phyloP scores from a whole-genome alignment of 1,140 invertebrate species.

The Diorhabda elongata region DNA sequence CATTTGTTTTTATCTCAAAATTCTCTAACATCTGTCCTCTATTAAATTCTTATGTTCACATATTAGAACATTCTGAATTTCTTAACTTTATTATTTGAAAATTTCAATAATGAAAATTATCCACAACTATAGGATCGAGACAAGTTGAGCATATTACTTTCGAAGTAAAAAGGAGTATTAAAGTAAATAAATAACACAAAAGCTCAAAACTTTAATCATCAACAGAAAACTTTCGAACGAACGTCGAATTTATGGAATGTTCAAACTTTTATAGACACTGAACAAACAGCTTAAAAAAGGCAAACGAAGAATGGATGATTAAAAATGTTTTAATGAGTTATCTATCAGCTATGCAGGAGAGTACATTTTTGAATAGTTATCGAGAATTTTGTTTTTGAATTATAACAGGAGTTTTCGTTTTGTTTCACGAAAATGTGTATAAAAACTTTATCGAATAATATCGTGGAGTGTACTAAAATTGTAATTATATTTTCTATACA shows the following conservation, averaged over 20 bases:
- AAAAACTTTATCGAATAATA: no score
- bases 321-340: slow-evolving; percentile 3
- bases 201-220: neutral
- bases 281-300: neutral
- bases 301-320: neutral
- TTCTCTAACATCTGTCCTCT: no score
- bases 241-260: neutral
- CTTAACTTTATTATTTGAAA: no score
- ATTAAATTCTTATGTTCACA: no score
- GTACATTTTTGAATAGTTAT: no score
- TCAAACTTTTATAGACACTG: neutral
- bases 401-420: no score
- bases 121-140: neutral
- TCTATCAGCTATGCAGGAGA: neutral
- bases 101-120: neutral
- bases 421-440: no score
- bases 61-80: no score
- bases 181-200: slow-evolving; percentile 3
- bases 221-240: neutral
- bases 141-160: neutral
- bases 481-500: no score
- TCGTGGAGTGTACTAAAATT: no score
- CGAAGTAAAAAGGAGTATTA: neutral
- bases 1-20: no score
- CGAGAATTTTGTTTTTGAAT: no score